Conservation (phyloP, 2,113 vertebrate genomes). For the Chauna torquata region DNA sequence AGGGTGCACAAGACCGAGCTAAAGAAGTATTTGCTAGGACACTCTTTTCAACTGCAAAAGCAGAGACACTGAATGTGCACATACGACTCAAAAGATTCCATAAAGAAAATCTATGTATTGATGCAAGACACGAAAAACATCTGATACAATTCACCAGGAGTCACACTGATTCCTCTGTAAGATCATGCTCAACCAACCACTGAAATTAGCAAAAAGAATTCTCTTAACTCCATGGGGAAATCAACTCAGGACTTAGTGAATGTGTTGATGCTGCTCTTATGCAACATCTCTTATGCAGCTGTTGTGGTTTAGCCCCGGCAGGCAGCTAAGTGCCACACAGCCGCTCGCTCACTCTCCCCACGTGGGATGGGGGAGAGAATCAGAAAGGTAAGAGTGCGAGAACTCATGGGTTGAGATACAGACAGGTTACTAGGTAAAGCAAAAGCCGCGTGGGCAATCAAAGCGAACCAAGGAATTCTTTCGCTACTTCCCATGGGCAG, state of each 20-base stretch:
- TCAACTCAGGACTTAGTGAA: not conserved
- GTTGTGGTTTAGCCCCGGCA: too few relatives aligned
- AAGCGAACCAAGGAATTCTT: too few relatives aligned
- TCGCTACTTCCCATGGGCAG: too few relatives aligned
- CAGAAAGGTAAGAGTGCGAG: too few relatives aligned
- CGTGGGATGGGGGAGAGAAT: too few relatives aligned
- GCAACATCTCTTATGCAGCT: too few relatives aligned
- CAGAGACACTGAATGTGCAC: not conserved
- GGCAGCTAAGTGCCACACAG: too few relatives aligned
- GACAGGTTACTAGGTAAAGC: too few relatives aligned
- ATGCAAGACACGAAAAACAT: not conserved
- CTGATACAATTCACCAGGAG: not conserved
- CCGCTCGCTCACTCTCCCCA: too few relatives aligned
- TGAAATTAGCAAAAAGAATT: not conserved
- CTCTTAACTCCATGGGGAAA: not conserved
- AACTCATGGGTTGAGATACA: too few relatives aligned
- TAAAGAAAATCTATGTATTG: not conserved
- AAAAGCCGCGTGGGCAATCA: too few relatives aligned
- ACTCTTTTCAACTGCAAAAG: not conserved
- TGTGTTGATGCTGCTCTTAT: not conserved
- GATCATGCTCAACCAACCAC: not conserved
- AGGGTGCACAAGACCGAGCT: not conserved
- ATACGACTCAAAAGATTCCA: fast-evolving
- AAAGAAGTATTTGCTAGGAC: not conserved
- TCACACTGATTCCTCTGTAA: not conserved